Evolutionary conservation across 2,888 invertebrate species (phyloP), one percentile per base, ranked within the genome.

Genomic region (Tetragonisca angustula): DNA sequence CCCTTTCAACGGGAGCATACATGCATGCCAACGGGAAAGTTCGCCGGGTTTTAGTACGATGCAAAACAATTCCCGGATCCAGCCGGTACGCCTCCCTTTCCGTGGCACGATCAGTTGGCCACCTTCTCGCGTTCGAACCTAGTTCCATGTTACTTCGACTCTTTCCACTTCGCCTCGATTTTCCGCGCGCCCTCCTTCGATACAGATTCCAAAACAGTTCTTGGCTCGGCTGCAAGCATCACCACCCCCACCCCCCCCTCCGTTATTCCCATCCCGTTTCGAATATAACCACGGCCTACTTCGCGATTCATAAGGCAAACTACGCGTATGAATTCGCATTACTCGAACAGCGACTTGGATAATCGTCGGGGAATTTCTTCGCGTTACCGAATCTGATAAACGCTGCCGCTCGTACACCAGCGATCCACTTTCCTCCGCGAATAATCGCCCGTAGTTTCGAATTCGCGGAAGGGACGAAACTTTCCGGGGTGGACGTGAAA

Each of bases 271-370:
- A 32, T 73, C 50, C 76, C 27, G 50, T 50, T 61, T n/a, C 67
- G 79, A 32, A 77, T 71, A 70, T 75, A 82, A 71, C 70, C 68
- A 64, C 79, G 76, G 89, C 81, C 87, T 85, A 84, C 86, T 89
- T 89, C 71, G 72, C 77, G 77, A 90, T 89, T 89, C 86, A 86
- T 86, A 82, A 65, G 79, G 81, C 81, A 79, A 89, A 89, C 89
- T 87, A 79, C 70, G 84, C 85, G 79, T 85, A 90, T 86, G 83
- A 90, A 89, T 89, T 78, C 84, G 74, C 83, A 81, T 88, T 86
- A 82, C 69, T 65, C 64, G 62, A 81, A 79, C 77, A 71, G 64
- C 71, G 76, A 68, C 64, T 78, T 64, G 71, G 76, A 72, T 65
- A 75, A 82, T 83, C 73, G 83, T 52, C 32, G 72, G 32, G 68